Base-by-base conservation (phyloP, 2,888 invertebrate genomes). In the Noctua fimbriata region DNA sequence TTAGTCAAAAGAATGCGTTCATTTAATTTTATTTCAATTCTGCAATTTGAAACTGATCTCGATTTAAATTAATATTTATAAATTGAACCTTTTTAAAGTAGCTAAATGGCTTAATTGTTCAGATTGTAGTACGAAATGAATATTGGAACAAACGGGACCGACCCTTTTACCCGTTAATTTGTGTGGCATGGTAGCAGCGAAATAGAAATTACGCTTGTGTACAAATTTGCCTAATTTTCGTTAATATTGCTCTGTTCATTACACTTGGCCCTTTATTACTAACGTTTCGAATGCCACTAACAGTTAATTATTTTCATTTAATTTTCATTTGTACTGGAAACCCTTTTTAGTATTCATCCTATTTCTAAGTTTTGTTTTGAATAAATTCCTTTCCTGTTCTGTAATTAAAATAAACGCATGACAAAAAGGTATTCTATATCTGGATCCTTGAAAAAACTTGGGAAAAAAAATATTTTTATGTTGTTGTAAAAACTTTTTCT, bases 201-300 rank as follows among this genome's bases (percentile, higher is more conserved):
- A 93, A 93, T 93, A 93, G 93, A 93, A 94, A 94, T 93, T 92
- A 91, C 90, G 89, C 87, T 88, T 87, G 90, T 91, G 91, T 90
- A 92, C 91, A 92, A 93, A 93, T 94, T 93, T 89, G 91, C 90
- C 90, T 92, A 92, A 93, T 94, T 93, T 92, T 89, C 90, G 90
- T 91, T 92, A 93, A 92, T 93, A 92, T 92, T 88, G 91, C 91
- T 92, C 91, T 93, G 92, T 93, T 92, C 91, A 93, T 93, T 92
- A 93, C 89, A 89, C 89, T 87, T 83, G 86, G 87, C 88, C 91
- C 89, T 92, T 93, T 92, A 92, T 92, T 92, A 89, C 90, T 87
- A 88, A 90, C 90, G 89, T 91, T 93, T 89, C 86, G 88, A 90
- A 91, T 87, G 90, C 90, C 91, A 92, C 91, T 92, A 92, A 91